phyloP scores from a whole-genome alignment of 2,113 vertebrate species.

The cat (Felis catus) region F.catus_Fca126_mat1.0 CM031415.1:47448501-47449000 shows the following conservation, averaged over 20 bases:
- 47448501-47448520: background rate
- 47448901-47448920: background rate
- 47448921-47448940: background rate
- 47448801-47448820: background rate
- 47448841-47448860: background rate
- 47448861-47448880: background rate
- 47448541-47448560: background rate
- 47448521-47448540: background rate
- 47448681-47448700: background rate
- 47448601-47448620: background rate
- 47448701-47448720: background rate
- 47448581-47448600: background rate
- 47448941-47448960: background rate
- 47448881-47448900: background rate
- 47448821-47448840: background rate
- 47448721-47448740: background rate
- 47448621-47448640: background rate
- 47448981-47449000: background rate
- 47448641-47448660: background rate
- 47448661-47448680: background rate
- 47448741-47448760: background rate
- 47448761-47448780: background rate
- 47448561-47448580: background rate
- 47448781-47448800: background rate
- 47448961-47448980: background rate